A percentile compares a stretch with the other conserved stretches of the same genome.
Conservation (phyloP, 2,888 invertebrate species). For the Slavum lentiscoides region DNA sequence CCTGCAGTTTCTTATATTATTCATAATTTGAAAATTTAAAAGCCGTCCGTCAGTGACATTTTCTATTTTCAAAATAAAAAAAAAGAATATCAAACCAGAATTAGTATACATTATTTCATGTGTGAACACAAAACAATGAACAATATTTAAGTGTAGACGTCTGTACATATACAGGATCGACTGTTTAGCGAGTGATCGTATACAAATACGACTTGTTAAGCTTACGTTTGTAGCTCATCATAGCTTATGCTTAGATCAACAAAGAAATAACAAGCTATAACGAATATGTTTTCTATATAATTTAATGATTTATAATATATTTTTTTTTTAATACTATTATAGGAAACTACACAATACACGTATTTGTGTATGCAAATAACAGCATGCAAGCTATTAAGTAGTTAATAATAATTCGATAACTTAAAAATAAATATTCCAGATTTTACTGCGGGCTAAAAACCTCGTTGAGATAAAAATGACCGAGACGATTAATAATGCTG, state of each 20-base stretch:
- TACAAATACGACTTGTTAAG: too few relatives aligned
- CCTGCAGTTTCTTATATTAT: too few relatives aligned
- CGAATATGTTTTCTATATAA: background rate
- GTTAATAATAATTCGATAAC: background rate
- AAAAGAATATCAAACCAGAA: too few relatives aligned
- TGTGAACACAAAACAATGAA: too few relatives aligned
- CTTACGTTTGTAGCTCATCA: conserved; percentile 1
- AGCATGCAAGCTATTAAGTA: conserved; percentile 11
- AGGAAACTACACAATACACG: background rate
- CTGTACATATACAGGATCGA: too few relatives aligned
- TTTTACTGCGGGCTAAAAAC: conserved; percentile 29
- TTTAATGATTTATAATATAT: background rate
- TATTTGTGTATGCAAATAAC: background rate
- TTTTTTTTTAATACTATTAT: background rate
- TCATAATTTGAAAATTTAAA: too few relatives aligned
- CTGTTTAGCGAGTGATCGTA: too few relatives aligned
- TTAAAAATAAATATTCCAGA: conserved; percentile 12
- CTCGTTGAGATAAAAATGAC: background rate
- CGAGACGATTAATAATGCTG: background rate
- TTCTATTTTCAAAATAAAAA: too few relatives aligned
- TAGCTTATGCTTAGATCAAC: conserved; percentile 51
- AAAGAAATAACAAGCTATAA: conserved; percentile 52
- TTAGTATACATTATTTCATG: too few relatives aligned
- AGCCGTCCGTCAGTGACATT: too few relatives aligned
- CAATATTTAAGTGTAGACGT: too few relatives aligned